A percentile compares a stretch with the other conserved stretches of the same genome.
Evolutionary conservation across 2,797 vertebrate genomes (phyloP).

Genomic region (Sebastes miniatus): DNA sequence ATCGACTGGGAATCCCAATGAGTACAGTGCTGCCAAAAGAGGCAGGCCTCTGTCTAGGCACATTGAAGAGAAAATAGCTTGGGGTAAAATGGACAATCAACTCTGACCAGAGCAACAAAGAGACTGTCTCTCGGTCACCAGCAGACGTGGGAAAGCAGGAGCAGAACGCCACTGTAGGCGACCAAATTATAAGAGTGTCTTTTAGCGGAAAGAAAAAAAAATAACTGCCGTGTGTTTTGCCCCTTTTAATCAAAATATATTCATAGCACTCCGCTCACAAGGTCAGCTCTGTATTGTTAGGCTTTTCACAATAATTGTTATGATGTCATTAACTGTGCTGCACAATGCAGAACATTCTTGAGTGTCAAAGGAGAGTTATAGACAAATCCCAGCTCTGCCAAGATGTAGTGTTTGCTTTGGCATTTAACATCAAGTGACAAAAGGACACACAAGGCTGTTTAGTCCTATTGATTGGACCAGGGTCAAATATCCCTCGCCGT

Average conservation of each 20-base stretch:
- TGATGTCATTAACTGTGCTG: constrained; percentile 22
- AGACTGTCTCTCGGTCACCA: constrained; percentile 16
- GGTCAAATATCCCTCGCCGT: constrained; percentile 35
- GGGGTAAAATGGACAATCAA: constrained; percentile 33
- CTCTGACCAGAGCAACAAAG: constrained; percentile 29
- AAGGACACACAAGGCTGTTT: constrained; percentile 19
- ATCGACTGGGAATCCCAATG: constrained; percentile 65
- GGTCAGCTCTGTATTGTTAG: constrained; percentile 24
- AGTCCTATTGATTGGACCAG: constrained; percentile 47
- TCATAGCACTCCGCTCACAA: constrained; percentile 37
- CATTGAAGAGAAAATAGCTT: constrained; percentile 45
- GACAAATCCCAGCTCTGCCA: constrained; percentile 5
- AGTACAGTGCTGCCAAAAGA: constrained; percentile 51
- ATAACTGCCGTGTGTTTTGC: not conserved
- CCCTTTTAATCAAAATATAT: constrained; percentile 40
- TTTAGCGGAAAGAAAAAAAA: not conserved
- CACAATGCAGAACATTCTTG: not conserved
- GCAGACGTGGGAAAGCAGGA: not conserved
- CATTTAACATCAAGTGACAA: constrained; percentile 42
- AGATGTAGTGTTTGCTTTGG: constrained; percentile 23
- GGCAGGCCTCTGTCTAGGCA: constrained; percentile 23
- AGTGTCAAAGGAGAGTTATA: constrained; percentile 3
- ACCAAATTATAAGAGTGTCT: not conserved
- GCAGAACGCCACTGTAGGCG: not conserved
- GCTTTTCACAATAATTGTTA: constrained; percentile 35